Percentiles rank a stretch among this genome's conserved stretches.
These are phyloP conservation scores for Melipona beecheii DNA, from an alignment of 2,888 invertebrate genomes.

Conservation along the genomic window DNA sequence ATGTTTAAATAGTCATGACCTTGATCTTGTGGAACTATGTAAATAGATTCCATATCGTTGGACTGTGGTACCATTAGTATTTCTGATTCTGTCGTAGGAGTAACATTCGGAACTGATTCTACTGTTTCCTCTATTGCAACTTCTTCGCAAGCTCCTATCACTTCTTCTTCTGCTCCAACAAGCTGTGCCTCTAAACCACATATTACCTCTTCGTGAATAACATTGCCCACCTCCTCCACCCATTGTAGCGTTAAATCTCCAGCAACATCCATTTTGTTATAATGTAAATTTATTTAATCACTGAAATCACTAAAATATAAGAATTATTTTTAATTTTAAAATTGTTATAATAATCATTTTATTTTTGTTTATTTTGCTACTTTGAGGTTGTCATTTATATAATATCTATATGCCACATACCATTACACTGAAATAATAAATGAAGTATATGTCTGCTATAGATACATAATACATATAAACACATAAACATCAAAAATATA, in stretches of 20 bases:
- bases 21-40: slow-evolving; percentile 84
- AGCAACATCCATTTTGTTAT: slow-evolving; percentile 78
- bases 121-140: slow-evolving; percentile 83
- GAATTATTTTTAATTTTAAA: slow-evolving; percentile 23
- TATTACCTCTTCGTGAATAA: slow-evolving; percentile 85
- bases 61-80: slow-evolving; percentile 81
- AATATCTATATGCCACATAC: not conserved
- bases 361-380: not conserved
- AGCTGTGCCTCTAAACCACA: slow-evolving; percentile 85
- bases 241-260: slow-evolving; percentile 81
- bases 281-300: slow-evolving; percentile 73
- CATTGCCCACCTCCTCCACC: slow-evolving; percentile 82
- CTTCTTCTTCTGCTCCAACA: slow-evolving; percentile 80
- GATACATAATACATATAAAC: not conserved
- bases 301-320: slow-evolving; percentile 75
- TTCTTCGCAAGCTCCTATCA: slow-evolving; percentile 84
- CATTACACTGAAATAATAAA: no score
- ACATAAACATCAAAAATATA: not conserved
- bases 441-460: not conserved
- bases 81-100: slow-evolving; percentile 74
- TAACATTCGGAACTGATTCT: slow-evolving; percentile 73
- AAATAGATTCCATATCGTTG: slow-evolving; percentile 83
- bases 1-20: slow-evolving; percentile 84
- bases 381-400: not conserved
- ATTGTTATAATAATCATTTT: not conserved